These are phyloP conservation scores for Tachycineta bicolor DNA, from an alignment of 2,113 vertebrate genomes.

Conservation along the genomic window DNA sequence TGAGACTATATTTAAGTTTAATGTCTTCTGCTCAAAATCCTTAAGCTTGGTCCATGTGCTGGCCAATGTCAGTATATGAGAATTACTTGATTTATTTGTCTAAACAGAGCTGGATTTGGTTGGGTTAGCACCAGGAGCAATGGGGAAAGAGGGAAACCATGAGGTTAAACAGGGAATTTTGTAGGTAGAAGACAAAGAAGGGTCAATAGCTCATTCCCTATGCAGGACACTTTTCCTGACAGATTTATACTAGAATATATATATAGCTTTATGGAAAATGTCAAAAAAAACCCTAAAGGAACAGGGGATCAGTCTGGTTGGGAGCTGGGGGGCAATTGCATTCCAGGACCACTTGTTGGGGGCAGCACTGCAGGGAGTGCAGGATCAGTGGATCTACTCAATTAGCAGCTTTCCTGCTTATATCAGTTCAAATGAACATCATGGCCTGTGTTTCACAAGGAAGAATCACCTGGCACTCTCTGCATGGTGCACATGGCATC, in stretches of 20 bases:
- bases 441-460: background rate
- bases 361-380: rapidly evolving
- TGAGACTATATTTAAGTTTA: background rate
- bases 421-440: background rate
- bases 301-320: background rate
- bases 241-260: background rate
- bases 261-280: background rate
- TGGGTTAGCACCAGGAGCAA: background rate
- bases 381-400: background rate
- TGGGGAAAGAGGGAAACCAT: background rate
- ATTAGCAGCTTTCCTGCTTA: background rate
- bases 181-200: background rate
- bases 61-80: background rate
- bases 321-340: background rate
- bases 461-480: background rate
- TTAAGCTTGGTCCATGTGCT: background rate
- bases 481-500: background rate
- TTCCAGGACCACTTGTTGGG: background rate
- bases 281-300: background rate
- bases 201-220: background rate
- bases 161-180: background rate
- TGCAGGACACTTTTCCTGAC: background rate
- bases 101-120: background rate
- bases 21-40: background rate
- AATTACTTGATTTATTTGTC: background rate